Base-by-base conservation (phyloP, 1,140 invertebrate genomes). In the Nasonia longicornis region DNA sequence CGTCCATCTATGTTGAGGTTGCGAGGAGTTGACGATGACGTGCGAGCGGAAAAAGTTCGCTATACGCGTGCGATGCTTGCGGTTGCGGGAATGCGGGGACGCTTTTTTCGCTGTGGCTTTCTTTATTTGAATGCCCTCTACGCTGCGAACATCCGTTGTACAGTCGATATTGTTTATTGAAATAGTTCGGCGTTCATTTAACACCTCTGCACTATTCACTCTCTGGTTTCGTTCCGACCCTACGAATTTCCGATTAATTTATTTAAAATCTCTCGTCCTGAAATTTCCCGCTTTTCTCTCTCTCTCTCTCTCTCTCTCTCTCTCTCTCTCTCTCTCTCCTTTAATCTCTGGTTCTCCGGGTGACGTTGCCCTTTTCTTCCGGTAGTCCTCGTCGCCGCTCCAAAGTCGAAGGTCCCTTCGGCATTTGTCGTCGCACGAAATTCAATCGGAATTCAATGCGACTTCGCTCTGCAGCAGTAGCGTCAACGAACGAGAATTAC, bases 371-470 rank as follows among this genome's bases (percentile, higher is more conserved):
- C 77, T 80, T 80, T 77, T 77, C 78, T 74, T 77, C 66, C 22
- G 35, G 31, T 42, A 45, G 35, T 42, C 58, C 29, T 67, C 64
- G 52, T 67, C 58, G 66, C 48, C 31, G 31, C 63, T 70, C 66
- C 45, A 12, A 45, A 75, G 72, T 79, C 35, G 73, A 75, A 77
- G 38, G 67, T 80, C 82, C 76, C 63, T 74, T 80, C 48, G 48
- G 76, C 79, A 81, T 83, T 77, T 78, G 63, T 73, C 69, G 63
- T 73, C 69, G 31, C 73, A 45, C 82, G 67, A 81, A 82, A 84
- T 84, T 84, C 79, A 84, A 84, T 84, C 81, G 71, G 48, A 82
- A 80, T 82, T 80, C 81, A 80, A 77, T 83, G 79, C 79, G 29
- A 71, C 42, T 48, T 77, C 64, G 22, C 63, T 79, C 67, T 38